Conservation (phyloP, 2,113 vertebrate genomes). For the Hyperoodon ampullatus region DNA sequence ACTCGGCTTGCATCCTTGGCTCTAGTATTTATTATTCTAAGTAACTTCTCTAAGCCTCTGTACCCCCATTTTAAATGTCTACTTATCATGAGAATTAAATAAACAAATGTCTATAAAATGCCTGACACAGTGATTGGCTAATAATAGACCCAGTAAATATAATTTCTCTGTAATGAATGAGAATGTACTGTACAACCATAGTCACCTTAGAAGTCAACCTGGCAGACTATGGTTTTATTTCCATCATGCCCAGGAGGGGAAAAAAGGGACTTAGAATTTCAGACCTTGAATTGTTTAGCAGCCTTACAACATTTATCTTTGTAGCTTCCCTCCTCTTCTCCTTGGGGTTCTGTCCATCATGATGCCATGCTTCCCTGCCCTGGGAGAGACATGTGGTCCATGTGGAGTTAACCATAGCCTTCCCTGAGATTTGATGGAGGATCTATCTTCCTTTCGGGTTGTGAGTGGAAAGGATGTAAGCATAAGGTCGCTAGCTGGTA, state of each 20-base stretch:
- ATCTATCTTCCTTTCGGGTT: neutral
- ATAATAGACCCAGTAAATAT: neutral
- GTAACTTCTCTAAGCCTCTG: neutral
- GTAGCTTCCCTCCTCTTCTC: neutral
- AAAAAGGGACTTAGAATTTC: neutral
- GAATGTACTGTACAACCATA: neutral
- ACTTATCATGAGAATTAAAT: slow-evolving; percentile 23
- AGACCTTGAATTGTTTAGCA: neutral
- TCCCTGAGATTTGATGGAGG: neutral
- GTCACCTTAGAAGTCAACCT: neutral
- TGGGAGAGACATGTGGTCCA: neutral
- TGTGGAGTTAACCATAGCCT: neutral
- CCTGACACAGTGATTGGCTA: neutral
- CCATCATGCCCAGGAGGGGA: neutral
- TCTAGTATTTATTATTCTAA: neutral
- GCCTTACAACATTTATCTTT: neutral
- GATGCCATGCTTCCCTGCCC: neutral
- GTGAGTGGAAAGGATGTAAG: neutral
- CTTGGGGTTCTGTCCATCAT: neutral
- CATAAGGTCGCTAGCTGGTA: neutral
- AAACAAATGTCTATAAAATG: slow-evolving; percentile 15
- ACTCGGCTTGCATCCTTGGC: neutral
- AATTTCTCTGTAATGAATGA: slow-evolving; percentile 22
- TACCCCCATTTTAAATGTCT: neutral
- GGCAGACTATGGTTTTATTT: slow-evolving; percentile 23